Evolutionary conservation across 2,113 vertebrate species (phyloP).

Genomic region (Varanus salvator): DNA sequence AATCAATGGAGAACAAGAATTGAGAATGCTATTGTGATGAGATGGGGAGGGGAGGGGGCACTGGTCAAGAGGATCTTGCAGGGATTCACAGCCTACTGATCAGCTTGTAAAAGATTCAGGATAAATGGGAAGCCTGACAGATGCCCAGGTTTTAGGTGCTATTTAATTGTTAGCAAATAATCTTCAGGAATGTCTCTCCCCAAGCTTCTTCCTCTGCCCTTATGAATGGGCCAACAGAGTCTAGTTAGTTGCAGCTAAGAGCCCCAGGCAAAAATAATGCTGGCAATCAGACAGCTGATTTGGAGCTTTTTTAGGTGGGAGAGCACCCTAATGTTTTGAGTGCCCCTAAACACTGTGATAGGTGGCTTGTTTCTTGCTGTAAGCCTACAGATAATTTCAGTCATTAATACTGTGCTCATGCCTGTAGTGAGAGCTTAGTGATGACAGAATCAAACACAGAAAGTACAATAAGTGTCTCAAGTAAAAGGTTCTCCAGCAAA

Average conservation of each 20-base stretch:
- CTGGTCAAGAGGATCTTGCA: too few species aligned
- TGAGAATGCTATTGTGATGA: neutral
- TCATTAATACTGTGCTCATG: neutral
- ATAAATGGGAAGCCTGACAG: too few species aligned
- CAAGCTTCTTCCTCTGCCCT: too few species aligned
- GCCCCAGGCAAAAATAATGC: neutral
- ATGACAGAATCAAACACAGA: neutral
- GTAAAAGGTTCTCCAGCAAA: neutral
- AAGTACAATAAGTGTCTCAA: neutral
- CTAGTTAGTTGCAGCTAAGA: neutral
- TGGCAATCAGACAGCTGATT: neutral
- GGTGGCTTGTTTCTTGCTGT: neutral
- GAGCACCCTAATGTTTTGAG: neutral
- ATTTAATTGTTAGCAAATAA: neutral
- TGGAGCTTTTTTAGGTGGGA: neutral
- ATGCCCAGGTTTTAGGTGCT: too few species aligned
- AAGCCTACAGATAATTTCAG: neutral
- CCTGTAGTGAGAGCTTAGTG: too few species aligned
- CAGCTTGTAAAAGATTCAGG: too few species aligned
- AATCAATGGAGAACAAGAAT: neutral
- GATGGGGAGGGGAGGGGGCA: too few species aligned
- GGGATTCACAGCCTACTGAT: too few species aligned
- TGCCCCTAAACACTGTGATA: neutral
- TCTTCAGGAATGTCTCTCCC: neutral
- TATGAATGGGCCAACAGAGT: neutral